Evolutionary conservation across 2,888 invertebrate genomes (phyloP), one percentile per base, ranked within the genome.

Genomic region (Chymomyza amoena): DNA sequence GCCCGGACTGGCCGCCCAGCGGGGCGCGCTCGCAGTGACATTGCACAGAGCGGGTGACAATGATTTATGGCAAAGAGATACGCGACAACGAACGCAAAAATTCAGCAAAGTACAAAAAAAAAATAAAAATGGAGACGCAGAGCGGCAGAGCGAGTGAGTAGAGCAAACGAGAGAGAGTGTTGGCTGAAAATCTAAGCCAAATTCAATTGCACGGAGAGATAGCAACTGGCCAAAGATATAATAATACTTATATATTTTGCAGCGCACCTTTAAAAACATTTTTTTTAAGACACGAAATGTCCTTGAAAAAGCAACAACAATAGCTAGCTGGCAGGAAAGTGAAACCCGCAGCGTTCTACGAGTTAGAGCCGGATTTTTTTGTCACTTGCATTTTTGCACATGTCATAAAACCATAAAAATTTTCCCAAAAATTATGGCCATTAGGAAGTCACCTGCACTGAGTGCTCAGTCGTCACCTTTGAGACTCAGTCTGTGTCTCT

Each of bases 11-110:
- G 61, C 73, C 77, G 80, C 89, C 80, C 89, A 89, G 89, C 89
- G 84, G 90, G 89, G 83, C 77, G 89, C 84, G 76, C 84, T 88
- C 83, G 77, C 83, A 89, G 84, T 89, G 89, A 90, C 90, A 89
- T 89, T 88, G 88, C 88, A 81, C 85, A 82, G 79, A 85, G 89
- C 89, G 90, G 87, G 88, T 90, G 90, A 90, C 90, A 90, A 90
- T 90, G 90, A 90, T 90, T 90, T 90, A 90, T 90, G 82, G 84
- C 87, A 80, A 87, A 81, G 82, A 90, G 89, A 90, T 90, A 90
- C 79, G 85, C 89, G 89, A 89, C 89, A 88, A 88, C 81, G 76
- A 88, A 81, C 77, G 78, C 81, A 84, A 84, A 84, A 84, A 83
- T 78, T 72, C 76, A 56, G 57, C 64, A 39, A 67, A 61, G 52